Evolutionary conservation across 2,888 invertebrate species (phyloP).

Genomic region (Reticulitermes lucifugus): DNA sequence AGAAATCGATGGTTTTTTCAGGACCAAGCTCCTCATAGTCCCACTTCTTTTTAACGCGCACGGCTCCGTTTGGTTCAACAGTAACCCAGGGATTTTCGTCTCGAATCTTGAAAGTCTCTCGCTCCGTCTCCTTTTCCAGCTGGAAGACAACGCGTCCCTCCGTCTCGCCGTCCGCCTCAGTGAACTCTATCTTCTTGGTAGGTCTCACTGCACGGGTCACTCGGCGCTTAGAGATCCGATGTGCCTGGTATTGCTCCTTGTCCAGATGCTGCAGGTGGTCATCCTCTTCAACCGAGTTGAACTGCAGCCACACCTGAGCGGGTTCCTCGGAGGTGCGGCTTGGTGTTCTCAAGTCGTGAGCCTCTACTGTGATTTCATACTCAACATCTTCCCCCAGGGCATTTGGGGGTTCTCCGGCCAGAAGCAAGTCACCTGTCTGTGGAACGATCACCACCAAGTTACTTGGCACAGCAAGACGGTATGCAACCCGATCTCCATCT

Average conservation of each 20-base stretch:
- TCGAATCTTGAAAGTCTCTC: conserved; percentile 92
- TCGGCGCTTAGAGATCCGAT: conserved; percentile 77
- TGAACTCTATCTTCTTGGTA: conserved; percentile 93
- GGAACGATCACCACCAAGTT: conserved; percentile 91
- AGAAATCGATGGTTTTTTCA: conserved; percentile 95
- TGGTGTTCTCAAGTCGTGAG: conserved; percentile 84
- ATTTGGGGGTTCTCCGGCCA: conserved; percentile 81
- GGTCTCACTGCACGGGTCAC: conserved; percentile 93
- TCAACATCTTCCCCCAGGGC: conserved; percentile 69
- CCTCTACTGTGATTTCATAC: conserved; percentile 79
- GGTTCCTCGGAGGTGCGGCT: conserved; percentile 77
- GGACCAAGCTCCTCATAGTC: conserved; percentile 95
- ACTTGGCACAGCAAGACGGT: conserved; percentile 83
- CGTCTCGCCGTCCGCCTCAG: conserved; percentile 89
- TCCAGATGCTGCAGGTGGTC: conserved; percentile 63
- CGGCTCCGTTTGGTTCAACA: conserved; percentile 91
- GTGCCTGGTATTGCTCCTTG: conserved; percentile 53
- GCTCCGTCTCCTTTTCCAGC: conserved; percentile 90
- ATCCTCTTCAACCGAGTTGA: conserved; percentile 67
- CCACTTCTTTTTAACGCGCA: conserved; percentile 96
- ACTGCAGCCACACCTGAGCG: conserved; percentile 82
- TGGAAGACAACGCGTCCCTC: conserved; percentile 91
- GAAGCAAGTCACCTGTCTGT: conserved; percentile 89
- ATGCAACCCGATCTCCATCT: conserved; percentile 93
- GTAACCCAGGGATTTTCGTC: conserved; percentile 96